Conservation (phyloP, 2,797 vertebrate genomes). For the Valencia hispanica region DNA sequence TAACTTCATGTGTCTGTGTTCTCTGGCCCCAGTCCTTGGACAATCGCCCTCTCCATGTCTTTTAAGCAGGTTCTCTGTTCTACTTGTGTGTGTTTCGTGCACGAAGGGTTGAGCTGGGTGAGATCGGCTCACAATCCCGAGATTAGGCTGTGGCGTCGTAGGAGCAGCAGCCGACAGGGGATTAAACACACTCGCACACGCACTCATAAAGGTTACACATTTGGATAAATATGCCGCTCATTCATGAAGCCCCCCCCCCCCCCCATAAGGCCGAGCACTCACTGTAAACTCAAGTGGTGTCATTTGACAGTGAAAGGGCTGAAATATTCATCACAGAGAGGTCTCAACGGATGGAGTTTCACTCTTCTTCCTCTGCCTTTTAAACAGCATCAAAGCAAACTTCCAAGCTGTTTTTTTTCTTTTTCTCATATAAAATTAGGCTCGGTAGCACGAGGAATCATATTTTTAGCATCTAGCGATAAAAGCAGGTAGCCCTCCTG, state of each 20-base stretch:
- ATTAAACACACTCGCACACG: conserved; percentile 42
- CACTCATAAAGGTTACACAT: conserved; percentile 25
- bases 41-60: not conserved
- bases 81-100: conserved; percentile 15
- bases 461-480: not conserved
- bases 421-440: not conserved
- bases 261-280: conserved; percentile 11
- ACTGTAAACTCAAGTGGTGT: conserved; percentile 31
- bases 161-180: conserved; percentile 43
- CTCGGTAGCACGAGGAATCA: not conserved
- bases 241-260: conserved; percentile 46
- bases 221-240: conserved; percentile 29
- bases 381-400: no score
- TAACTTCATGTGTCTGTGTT: not conserved
- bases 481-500: not conserved
- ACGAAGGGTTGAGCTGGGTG: conserved; percentile 19
- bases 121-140: conserved; percentile 64
- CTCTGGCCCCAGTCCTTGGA: not conserved
- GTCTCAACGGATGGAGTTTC: conserved; percentile 9
- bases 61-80: not conserved
- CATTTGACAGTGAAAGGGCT: conserved; percentile 33
- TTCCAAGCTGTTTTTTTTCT: not conserved
- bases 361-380: not conserved
- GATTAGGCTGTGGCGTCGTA: conserved; percentile 57
- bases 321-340: conserved; percentile 55